phyloP scores from a whole-genome alignment of 2,797 vertebrate species.

The Coranthus polyacanthus region DNA sequence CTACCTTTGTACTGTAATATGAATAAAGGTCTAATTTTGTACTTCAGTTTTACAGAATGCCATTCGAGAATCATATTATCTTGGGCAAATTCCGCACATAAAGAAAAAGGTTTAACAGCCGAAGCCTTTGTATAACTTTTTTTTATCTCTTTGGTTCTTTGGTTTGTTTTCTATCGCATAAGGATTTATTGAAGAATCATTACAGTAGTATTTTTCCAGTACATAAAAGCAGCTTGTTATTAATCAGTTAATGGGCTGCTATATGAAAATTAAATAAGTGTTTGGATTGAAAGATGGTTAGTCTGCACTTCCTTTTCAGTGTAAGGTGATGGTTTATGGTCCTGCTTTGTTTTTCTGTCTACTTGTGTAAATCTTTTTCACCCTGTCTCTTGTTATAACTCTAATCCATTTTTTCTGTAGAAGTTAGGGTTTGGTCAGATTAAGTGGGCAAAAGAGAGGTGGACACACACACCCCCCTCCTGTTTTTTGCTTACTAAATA shows the following conservation, averaged over 20 bases:
- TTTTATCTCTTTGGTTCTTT: slow-evolving; percentile 37
- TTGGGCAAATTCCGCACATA: slow-evolving; percentile 27
- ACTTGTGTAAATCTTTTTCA: slow-evolving; percentile 24
- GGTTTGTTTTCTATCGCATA: slow-evolving; percentile 38
- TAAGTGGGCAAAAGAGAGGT: slow-evolving; percentile 42
- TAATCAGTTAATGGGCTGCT: slow-evolving; percentile 16
- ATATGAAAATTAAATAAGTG: slow-evolving; percentile 9
- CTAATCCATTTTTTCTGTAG: slow-evolving; percentile 52
- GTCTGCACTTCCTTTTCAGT: slow-evolving; percentile 36
- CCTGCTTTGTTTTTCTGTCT: slow-evolving; percentile 29
- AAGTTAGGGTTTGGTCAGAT: slow-evolving; percentile 50
- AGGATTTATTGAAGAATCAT: slow-evolving; percentile 31
- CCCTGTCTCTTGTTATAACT: slow-evolving; percentile 50
- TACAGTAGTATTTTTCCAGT: slow-evolving; percentile 18
- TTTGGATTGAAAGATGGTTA: slow-evolving; percentile 30
- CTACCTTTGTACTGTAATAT: slow-evolving; percentile 67
- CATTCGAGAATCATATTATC: slow-evolving; percentile 35
- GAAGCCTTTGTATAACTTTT: slow-evolving; percentile 58
- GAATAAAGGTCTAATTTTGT: slow-evolving; percentile 67
- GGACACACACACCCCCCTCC: slow-evolving; percentile 12
- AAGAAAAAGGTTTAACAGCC: slow-evolving; percentile 47
- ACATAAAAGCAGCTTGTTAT: slow-evolving; percentile 7
- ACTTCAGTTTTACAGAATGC: slow-evolving; percentile 60
- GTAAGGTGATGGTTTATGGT: slow-evolving; percentile 25
- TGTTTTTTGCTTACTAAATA: slow-evolving; percentile 62